Percentiles rank a stretch among this genome's conserved stretches.
Evolutionary conservation across 2,797 vertebrate species (phyloP).

Genomic region (Danio jaintianensis): DNA sequence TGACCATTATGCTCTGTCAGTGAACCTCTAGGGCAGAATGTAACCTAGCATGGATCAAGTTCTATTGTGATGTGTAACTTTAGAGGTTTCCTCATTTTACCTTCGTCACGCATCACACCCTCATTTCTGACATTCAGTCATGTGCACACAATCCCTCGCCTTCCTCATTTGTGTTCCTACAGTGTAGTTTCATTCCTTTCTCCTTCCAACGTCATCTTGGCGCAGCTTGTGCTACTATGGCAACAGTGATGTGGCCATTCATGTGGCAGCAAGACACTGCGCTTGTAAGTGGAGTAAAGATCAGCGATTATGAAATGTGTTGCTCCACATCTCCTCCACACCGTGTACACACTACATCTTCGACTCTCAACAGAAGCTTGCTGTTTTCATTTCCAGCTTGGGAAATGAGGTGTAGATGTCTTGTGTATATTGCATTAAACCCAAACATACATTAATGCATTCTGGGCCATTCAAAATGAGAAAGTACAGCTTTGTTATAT

Average conservation of each 20-base stretch:
- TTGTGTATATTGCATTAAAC: background rate
- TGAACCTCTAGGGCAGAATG: conserved; percentile 1
- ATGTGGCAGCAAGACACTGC: background rate
- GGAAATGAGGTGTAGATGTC: background rate
- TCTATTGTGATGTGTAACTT: conserved; percentile 30
- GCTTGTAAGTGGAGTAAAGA: conserved; percentile 18
- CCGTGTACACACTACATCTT: background rate
- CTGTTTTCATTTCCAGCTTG: background rate
- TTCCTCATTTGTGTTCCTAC: conserved; percentile 41
- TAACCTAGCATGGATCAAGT: background rate
- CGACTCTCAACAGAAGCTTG: too few relatives aligned
- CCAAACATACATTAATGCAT: background rate
- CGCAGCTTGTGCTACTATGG: conserved; percentile 28
- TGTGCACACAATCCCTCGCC: conserved; percentile 32
- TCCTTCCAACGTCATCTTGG: conserved; percentile 16
- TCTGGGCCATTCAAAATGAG: background rate
- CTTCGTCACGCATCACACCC: background rate
- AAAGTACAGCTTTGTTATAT: background rate
- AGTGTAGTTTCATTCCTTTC: conserved; percentile 1
- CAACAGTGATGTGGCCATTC: conserved; percentile 26
- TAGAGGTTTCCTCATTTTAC: conserved; percentile 12
- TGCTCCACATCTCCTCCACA: background rate
- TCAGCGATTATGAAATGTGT: conserved; percentile 23
- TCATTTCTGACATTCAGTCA: conserved; percentile 21
- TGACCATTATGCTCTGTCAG: conserved; percentile 9